phyloP scores from a whole-genome alignment of 2,113 vertebrate genomes.

The Manacus vitellinus region DNA sequence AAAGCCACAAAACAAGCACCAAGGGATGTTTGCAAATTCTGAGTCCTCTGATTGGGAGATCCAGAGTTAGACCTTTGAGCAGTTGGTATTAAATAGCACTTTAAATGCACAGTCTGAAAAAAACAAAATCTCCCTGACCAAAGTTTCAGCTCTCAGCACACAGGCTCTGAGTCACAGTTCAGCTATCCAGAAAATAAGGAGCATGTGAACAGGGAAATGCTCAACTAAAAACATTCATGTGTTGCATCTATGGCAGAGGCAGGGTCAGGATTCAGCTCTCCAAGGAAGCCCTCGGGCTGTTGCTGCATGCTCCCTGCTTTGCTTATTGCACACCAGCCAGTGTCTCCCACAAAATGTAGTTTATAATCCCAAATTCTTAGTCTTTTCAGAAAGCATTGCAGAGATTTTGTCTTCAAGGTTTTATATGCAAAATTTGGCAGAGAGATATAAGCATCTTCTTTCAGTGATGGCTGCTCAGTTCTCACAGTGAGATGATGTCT shows the following conservation, averaged over 20 bases:
- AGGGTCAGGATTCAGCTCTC: neutral
- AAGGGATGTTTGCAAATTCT: neutral
- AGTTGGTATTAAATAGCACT: neutral
- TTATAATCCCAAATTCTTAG: neutral
- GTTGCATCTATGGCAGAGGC: neutral
- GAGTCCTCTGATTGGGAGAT: neutral
- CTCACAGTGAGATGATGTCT: neutral
- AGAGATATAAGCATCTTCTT: neutral
- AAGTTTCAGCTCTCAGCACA: neutral
- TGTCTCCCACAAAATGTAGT: neutral
- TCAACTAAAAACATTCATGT: neutral
- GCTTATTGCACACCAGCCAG: neutral
- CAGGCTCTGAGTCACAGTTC: neutral
- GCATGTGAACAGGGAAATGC: neutral
- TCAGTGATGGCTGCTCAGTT: neutral
- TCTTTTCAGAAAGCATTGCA: neutral
- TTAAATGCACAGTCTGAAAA: neutral
- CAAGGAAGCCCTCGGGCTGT: neutral
- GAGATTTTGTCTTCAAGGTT: neutral
- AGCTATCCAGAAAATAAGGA: neutral
- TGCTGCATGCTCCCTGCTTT: neutral
- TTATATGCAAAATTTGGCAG: neutral
- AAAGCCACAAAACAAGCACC: neutral
- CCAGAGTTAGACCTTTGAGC: neutral
- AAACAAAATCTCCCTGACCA: neutral